phyloP scores from a whole-genome alignment of 2,888 invertebrate species.

The Hirudinaria manillensis region DNA sequence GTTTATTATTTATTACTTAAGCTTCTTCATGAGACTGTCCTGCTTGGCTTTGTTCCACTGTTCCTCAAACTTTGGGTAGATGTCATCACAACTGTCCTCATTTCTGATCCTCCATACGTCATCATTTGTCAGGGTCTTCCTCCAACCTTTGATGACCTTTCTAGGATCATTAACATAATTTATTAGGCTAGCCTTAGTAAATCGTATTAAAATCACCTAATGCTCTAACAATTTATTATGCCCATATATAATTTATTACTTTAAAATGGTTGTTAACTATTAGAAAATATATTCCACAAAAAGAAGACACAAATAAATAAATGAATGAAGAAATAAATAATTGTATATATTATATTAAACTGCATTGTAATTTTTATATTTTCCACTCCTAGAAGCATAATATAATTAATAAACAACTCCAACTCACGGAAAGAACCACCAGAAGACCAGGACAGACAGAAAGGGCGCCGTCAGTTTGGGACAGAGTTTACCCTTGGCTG shows the following conservation, averaged over 20 bases:
- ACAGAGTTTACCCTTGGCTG: constrained; percentile 12
- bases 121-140: constrained; percentile 32
- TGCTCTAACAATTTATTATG: too few species aligned
- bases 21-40: background rate
- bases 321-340: too few species aligned
- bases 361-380: too few species aligned
- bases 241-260: too few species aligned
- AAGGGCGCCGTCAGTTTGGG: constrained; percentile 35
- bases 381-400: too few species aligned
- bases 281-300: too few species aligned
- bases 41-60: constrained; percentile 34
- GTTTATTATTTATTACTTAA: background rate
- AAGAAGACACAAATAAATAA: too few species aligned
- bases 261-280: too few species aligned
- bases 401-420: background rate
- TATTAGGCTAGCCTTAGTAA: background rate
- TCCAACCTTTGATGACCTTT: constrained; percentile 37
- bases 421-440: constrained; percentile 38
- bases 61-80: constrained; percentile 36
- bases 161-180: constrained; percentile 31
- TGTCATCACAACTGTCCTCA: constrained; percentile 33
- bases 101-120: constrained; percentile 38
- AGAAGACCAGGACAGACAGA: constrained; percentile 35
- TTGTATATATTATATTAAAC: too few species aligned
- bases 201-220: too few species aligned